These are phyloP conservation scores for Blennius ocellaris DNA, from an alignment of 2,113 vertebrate species.

Conservation along the genomic window DNA sequence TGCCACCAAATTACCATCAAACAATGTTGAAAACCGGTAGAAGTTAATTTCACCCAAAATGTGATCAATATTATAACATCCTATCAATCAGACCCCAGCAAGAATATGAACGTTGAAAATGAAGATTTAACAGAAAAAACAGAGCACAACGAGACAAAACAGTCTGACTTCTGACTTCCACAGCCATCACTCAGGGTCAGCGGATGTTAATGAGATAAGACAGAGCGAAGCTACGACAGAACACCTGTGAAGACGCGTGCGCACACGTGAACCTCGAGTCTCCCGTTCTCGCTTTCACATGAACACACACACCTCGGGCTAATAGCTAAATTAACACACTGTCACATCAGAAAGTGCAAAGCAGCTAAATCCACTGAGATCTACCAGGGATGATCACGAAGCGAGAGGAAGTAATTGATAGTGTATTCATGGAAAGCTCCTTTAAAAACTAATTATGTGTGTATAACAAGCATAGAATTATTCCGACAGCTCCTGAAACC, in stretches of 20 bases:
- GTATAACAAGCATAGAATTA: conserved; percentile 73
- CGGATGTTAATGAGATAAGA: conserved; percentile 33
- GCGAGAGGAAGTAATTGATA: conserved; percentile 69
- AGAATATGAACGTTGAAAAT: no score
- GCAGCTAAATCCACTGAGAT: conserved; percentile 56
- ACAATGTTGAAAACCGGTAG: no score
- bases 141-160: not conserved
- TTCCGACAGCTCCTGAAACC: conserved; percentile 59
- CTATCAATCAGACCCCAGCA: no score
- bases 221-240: conserved; percentile 26
- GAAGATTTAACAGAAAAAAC: not conserved
- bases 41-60: no score
- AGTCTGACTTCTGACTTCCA: conserved; percentile 9
- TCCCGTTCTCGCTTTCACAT: conserved; percentile 15
- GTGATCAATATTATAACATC: no score
- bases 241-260: conserved; percentile 29
- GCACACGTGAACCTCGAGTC: conserved; percentile 2
- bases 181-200: conserved; percentile 15
- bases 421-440: conserved; percentile 64
- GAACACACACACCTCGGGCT: conserved; percentile 46
- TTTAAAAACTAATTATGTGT: conserved; percentile 76
- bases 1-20: no score
- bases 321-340: conserved; percentile 79
- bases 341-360: conserved; percentile 66
- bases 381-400: conserved; percentile 51